Base-by-base conservation (phyloP, 1,140 invertebrate species). In the Bacillus rossius region DNA sequence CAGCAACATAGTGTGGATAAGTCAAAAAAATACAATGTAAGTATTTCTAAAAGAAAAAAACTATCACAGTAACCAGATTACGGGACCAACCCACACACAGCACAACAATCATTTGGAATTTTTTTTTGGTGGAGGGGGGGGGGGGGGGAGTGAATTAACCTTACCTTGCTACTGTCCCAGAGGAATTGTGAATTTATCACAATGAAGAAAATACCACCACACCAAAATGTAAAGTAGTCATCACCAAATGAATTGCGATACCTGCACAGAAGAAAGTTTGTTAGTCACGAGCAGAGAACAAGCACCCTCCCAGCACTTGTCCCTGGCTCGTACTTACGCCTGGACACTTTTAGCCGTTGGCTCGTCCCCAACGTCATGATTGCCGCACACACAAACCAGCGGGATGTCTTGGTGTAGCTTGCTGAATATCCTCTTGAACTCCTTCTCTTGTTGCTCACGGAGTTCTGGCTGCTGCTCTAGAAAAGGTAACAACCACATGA, bases 141-240 rank as follows among this genome's bases (percentile, higher is more conserved):
- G n/a, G n/a, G n/a, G n/a, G n/a, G n/a, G n/a, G n/a, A n/a, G n/a
- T n/a, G n/a, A n/a, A n/a, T n/a, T n/a, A n/a, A n/a, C 5, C 29
- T 34, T 34, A 34, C 29, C 43, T 64, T 19, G 20, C 61, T 62
- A 8, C 64, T 50, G 57, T 75, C 70, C 53, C 73, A 65, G 61
- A 66, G 75, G 62, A 72, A 81, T 61, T 83, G 81, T 0, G 78
- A 77, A 64, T 83, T 83, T 0, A 83, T 53, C 3, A 76, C 77
- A 20, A 83, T 69, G 62, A 79, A 81, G 45, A 76, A 73, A n/a
- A 81, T 74, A 4, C 81, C 81, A 8, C 73, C 72, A 34, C 66
- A 71, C 73, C 74, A 79, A 64, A 83, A 83, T 0, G 71, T 73
- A 64, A 80, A 83, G 61, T 71, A 81, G 67, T 83, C 81, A 62